Evolutionary conservation across 1,140 invertebrate species (phyloP).

Genomic region (Oscheius sp.): DNA sequence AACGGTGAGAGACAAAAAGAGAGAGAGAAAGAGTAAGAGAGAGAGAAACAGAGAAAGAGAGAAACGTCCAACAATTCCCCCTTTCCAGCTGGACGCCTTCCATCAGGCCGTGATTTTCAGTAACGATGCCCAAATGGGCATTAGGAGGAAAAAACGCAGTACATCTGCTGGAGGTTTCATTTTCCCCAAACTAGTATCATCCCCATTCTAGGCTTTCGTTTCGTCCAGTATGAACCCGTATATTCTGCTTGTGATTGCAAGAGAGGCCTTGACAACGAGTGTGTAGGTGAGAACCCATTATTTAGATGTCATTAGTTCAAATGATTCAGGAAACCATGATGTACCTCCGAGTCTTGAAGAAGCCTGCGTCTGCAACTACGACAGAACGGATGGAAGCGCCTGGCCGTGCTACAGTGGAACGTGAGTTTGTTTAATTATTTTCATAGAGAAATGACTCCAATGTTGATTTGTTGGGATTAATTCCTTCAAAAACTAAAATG

Average conservation of each 20-base stretch:
- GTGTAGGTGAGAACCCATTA: conserved; percentile 50
- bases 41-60: not conserved
- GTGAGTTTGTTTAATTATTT: too few species aligned
- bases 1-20: conserved; percentile 36
- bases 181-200: conserved; percentile 4
- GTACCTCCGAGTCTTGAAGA: not conserved
- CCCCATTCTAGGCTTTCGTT: conserved; percentile 49
- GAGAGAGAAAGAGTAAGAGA: not conserved
- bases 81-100: conserved; percentile 51
- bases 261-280: conserved; percentile 38
- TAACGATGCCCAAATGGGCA: conserved; percentile 42
- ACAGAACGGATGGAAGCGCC: conserved; percentile 53
- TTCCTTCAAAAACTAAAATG: too few species aligned
- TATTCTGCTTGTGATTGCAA: conserved; percentile 54
- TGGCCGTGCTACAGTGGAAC: conserved; percentile 55
- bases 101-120: conserved; percentile 57
- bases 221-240: conserved; percentile 57
- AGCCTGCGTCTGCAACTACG: conserved; percentile 56
- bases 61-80: not conserved
- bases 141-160: conserved; percentile 7
- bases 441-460: too few species aligned
- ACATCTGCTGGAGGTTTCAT: conserved; percentile 6
- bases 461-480: too few species aligned
- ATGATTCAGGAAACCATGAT: not conserved
- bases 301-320: conserved; percentile 34